phyloP scores from a whole-genome alignment of 2,888 invertebrate species.

The Noctua fimbriata region DNA sequence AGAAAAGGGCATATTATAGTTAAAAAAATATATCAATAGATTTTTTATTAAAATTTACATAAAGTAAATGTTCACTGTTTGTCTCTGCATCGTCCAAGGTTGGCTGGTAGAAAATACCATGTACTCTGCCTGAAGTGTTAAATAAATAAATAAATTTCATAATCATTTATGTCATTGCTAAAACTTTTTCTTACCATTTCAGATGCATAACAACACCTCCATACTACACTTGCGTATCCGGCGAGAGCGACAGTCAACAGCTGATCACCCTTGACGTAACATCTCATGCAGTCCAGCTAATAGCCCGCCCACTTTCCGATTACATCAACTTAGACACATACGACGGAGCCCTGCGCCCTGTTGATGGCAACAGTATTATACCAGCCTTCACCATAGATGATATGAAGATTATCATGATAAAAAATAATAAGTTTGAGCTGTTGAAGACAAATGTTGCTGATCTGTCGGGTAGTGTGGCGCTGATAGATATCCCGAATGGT shows the following conservation, averaged over 20 bases:
- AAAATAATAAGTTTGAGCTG: conserved; percentile 78
- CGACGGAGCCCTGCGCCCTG: conserved; percentile 73
- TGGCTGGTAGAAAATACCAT: background rate
- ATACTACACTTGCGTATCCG: conserved; percentile 92
- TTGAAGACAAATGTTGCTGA: conserved; percentile 74
- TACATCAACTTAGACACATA: conserved; percentile 69
- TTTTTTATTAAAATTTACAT: no score
- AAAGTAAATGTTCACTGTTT: no score
- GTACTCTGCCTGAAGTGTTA: background rate
- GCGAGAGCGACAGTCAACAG: conserved; percentile 83
- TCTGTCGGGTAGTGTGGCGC: conserved; percentile 77
- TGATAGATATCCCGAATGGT: conserved; percentile 80
- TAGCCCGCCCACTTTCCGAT: conserved; percentile 85
- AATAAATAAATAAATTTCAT: no score
- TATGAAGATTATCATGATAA: conserved; percentile 80
- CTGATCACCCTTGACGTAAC: conserved; percentile 92
- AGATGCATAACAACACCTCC: conserved; percentile 92
- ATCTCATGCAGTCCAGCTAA: conserved; percentile 86
- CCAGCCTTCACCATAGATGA: conserved; percentile 85
- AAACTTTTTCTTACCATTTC: conserved; percentile 64
- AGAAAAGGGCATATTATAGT: no score
- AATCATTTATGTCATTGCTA: background rate
- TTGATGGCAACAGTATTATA: conserved; percentile 78
- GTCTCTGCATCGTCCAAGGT: background rate
- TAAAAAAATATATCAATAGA: no score